A percentile compares a stretch with the other conserved stretches of the same genome.
These are phyloP conservation scores for Pelecanoides urinatrix DNA, from an alignment of 2,113 vertebrate species.

Conservation along the genomic window DNA sequence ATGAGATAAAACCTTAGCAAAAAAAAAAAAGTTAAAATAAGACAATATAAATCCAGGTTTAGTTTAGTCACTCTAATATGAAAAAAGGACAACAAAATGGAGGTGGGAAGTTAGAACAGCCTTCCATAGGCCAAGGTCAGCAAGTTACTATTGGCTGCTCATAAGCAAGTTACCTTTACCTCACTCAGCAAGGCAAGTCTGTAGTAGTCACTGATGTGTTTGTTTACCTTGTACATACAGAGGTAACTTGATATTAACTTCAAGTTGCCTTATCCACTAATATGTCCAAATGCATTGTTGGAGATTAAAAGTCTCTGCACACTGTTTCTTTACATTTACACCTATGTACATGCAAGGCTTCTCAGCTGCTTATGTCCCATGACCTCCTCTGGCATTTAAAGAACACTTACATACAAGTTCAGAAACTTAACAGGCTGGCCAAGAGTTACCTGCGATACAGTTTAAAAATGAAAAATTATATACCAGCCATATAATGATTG, in stretches of 20 bases:
- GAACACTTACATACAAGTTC: background rate
- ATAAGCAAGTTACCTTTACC: background rate
- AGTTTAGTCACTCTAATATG: background rate
- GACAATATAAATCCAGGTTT: background rate
- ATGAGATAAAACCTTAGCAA: background rate
- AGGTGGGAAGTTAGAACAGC: background rate
- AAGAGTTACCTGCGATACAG: background rate
- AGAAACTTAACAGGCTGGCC: background rate
- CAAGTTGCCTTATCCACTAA: background rate
- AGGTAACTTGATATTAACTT: background rate
- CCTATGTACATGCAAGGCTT: background rate
- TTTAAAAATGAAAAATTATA: background rate
- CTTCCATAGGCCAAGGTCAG: background rate
- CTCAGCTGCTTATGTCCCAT: background rate
- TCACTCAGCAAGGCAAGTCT: background rate
- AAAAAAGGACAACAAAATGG: background rate
- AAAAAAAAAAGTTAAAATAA: background rate
- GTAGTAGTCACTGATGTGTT: background rate
- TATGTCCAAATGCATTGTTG: background rate
- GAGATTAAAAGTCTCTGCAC: background rate
- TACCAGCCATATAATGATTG: background rate
- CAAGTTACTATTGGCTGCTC: background rate
- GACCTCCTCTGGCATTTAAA: background rate
- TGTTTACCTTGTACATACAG: background rate
- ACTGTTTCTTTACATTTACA: background rate